These are phyloP conservation scores for Lochmaea capreae DNA, from an alignment of 2,888 invertebrate genomes.

Conservation along the genomic window DNA sequence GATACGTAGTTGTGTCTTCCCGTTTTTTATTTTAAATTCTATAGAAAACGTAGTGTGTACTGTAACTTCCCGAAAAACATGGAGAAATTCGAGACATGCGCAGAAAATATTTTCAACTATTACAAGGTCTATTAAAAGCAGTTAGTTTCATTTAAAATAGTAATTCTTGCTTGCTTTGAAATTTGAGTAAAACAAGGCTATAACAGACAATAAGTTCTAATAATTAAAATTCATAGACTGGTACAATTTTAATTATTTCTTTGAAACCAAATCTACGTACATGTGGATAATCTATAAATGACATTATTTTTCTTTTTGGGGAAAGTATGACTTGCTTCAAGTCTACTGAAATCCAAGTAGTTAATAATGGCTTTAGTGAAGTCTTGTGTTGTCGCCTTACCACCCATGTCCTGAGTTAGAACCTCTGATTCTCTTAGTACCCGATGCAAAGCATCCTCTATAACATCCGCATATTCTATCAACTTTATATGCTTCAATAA, in stretches of 20 bases:
- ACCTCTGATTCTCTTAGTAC: background rate
- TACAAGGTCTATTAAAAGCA: too few relatives aligned
- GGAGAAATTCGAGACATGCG: too few relatives aligned
- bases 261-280: background rate
- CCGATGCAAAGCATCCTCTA: background rate
- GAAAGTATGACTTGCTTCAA: background rate
- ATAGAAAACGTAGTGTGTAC: too few relatives aligned
- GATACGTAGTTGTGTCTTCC: too few relatives aligned
- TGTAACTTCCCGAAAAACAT: too few relatives aligned
- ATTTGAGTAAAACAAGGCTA: too few relatives aligned
- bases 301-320: background rate
- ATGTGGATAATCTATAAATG: conserved; percentile 1
- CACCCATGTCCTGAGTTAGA: conserved; percentile 8
- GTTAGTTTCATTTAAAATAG: too few relatives aligned
- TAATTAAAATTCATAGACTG: too few relatives aligned
- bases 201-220: too few relatives aligned
- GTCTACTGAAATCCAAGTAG: background rate
- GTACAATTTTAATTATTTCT: background rate
- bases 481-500: conserved; percentile 6
- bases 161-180: too few relatives aligned
- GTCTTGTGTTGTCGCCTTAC: background rate
- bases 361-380: background rate
- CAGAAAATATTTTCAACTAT: too few relatives aligned
- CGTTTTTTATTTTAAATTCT: too few relatives aligned
- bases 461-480: background rate